Percentiles rank a stretch among this genome's conserved stretches.
These are phyloP conservation scores for Urocynchramus pylzowi DNA, from an alignment of 2,113 vertebrate species.

Conservation along the genomic window DNA sequence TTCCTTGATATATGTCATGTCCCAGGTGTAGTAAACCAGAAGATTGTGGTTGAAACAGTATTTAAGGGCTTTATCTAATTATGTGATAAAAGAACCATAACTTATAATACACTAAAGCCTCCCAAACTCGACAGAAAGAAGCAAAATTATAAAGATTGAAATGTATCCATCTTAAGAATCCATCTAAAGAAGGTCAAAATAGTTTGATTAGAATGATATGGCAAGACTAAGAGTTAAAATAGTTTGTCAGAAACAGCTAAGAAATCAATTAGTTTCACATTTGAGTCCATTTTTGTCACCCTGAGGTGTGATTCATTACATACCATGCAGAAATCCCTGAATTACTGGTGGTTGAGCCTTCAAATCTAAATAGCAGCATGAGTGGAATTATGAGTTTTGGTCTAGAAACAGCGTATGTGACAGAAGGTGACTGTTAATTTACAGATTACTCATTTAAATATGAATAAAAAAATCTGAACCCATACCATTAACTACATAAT, in stretches of 20 bases:
- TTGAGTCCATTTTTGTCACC: neutral
- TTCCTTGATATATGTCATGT: neutral
- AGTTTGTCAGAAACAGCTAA: neutral
- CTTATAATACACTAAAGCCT: neutral
- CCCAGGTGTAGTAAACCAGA: neutral
- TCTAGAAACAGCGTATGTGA: neutral
- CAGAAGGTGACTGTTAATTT: neutral
- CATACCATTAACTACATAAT: neutral
- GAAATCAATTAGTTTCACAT: neutral
- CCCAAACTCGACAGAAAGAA: neutral
- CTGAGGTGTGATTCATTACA: neutral
- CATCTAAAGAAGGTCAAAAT: neutral
- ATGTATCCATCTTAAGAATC: neutral
- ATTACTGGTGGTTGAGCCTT: neutral
- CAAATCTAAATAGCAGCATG: neutral
- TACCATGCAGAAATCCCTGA: neutral
- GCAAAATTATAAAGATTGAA: neutral
- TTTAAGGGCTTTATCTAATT: neutral
- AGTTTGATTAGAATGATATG: neutral
- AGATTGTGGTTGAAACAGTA: neutral
- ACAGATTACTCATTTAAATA: neutral
- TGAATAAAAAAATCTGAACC: neutral
- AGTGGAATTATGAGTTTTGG: neutral
- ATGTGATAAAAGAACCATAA: neutral
- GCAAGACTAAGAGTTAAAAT: neutral